Evolutionary conservation across 2,797 vertebrate species (phyloP).

Genomic region (Gallinago solitaria): DNA sequence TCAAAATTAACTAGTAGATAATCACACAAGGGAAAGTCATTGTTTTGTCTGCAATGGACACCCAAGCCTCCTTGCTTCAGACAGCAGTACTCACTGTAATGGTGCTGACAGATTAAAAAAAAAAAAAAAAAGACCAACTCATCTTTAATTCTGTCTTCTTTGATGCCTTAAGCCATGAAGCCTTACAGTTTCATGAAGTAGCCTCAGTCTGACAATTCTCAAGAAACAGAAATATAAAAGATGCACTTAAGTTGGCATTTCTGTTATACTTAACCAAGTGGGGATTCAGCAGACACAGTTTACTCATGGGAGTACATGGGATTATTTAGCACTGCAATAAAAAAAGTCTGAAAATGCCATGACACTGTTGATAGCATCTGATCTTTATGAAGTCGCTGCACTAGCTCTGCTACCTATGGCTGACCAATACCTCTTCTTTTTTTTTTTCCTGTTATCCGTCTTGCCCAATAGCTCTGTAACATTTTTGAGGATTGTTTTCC

Average conservation of each 20-base stretch:
- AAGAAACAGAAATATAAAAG: neutral
- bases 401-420: neutral
- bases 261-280: neutral
- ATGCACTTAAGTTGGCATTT: neutral
- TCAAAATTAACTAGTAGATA: neutral
- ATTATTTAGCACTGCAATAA: neutral
- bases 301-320: neutral
- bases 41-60: neutral
- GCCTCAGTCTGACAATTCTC: neutral
- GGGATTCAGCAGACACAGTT: neutral
- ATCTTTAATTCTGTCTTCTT: neutral
- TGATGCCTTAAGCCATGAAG: neutral
- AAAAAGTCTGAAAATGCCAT: neutral
- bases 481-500: neutral
- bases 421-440: neutral
- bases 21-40: neutral
- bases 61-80: neutral
- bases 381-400: neutral
- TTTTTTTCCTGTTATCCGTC: neutral
- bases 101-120: too few species aligned
- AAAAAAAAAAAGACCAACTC: neutral
- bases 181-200: neutral
- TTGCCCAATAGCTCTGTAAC: neutral
- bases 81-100: neutral
- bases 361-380: neutral